Percentiles rank a stretch among this genome's conserved stretches.
These are phyloP conservation scores for Pasiphila rectangulata DNA, from an alignment of 2,888 invertebrate species.

Conservation along the genomic window DNA sequence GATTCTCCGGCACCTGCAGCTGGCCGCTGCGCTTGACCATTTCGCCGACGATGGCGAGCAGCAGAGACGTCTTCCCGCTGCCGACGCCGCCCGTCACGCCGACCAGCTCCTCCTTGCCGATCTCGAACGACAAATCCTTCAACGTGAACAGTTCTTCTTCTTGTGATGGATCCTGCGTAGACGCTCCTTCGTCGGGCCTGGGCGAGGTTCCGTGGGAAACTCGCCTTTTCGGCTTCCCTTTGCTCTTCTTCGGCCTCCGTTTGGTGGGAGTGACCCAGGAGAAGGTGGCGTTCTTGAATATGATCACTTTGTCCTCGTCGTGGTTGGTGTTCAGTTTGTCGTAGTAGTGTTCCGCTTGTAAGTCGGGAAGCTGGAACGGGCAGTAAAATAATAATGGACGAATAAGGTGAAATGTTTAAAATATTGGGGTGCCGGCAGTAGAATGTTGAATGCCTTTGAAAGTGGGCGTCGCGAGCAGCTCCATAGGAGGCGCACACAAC, in stretches of 20 bases:
- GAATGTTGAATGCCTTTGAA: too few species aligned
- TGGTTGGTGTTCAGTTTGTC: conserved; percentile 69
- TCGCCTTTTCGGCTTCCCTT: conserved; percentile 73
- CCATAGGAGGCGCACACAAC: too few species aligned
- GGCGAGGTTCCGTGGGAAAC: conserved; percentile 51
- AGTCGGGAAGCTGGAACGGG: conserved; percentile 77
- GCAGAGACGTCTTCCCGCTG: conserved; percentile 93
- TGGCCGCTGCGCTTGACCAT: conserved; percentile 86
- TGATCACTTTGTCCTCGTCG: conserved; percentile 78
- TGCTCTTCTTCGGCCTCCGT: conserved; percentile 62
- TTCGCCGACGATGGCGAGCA: conserved; percentile 92
- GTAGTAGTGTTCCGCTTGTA: conserved; percentile 84
- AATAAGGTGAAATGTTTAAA: too few species aligned
- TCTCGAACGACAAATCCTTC: conserved; percentile 57
- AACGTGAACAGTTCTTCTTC: conserved; percentile 57
- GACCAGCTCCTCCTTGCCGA: conserved; percentile 86
- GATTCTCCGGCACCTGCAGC: conserved; percentile 84
- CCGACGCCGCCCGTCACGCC: conserved; percentile 95
- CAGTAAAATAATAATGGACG: not conserved
- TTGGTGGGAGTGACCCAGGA: conserved; percentile 76
- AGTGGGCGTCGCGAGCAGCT: too few species aligned
- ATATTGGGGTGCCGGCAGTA: too few species aligned
- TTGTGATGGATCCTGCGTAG: conserved; percentile 46
- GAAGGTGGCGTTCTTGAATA: conserved; percentile 83
- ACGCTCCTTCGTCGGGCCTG: conserved; percentile 53